Base-by-base conservation (phyloP, 2,888 invertebrate genomes). In the Girardia tigrina region DNA sequence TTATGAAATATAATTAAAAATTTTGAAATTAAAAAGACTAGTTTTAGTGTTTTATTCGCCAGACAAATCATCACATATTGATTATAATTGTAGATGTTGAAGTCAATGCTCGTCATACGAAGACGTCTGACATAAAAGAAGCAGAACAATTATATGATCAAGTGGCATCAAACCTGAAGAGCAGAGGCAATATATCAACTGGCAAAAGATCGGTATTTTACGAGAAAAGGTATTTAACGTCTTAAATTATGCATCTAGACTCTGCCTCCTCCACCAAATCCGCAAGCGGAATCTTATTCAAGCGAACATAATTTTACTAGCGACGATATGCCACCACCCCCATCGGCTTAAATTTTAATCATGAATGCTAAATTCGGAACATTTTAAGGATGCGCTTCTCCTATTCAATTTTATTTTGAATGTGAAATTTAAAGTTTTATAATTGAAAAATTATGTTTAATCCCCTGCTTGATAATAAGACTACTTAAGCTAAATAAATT, bases 61-160 rank as follows among this genome's bases (percentile, higher is more conserved):
- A n/a, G n/a, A n/a, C n/a, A n/a, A n/a, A n/a, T n/a, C n/a, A n/a
- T n/a, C n/a, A n/a, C n/a, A n/a, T n/a, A n/a, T n/a, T n/a, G n/a
- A n/a, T n/a, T n/a, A n/a, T n/a, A n/a, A n/a, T n/a, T n/a, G n/a
- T n/a, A 56, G 56, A 56, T 56, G 28, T 72, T 6, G 77, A 77
- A 42, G 77, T 77, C 6, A 77, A 77, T 12, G 70, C 77, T 28
- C 70, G 69, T 36, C 29, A 23, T 26, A 73, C 77, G 71, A 77
- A 77, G 20, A 71, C 75, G 6, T 72, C 77, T 1, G 77, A 77
- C n/a, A 72, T 77, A 16, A 20, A 42, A n/a, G 42, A 77, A 71
- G 77, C 77, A 20, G 77, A 77, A 72, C n/a, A 77, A 16, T 20
- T 77, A 14, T 69, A 69, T 72, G 74, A 75, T 26, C 42, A 76